phyloP scores from a whole-genome alignment of 2,888 invertebrate species.

The Hemistola chrysoprasaria region DNA sequence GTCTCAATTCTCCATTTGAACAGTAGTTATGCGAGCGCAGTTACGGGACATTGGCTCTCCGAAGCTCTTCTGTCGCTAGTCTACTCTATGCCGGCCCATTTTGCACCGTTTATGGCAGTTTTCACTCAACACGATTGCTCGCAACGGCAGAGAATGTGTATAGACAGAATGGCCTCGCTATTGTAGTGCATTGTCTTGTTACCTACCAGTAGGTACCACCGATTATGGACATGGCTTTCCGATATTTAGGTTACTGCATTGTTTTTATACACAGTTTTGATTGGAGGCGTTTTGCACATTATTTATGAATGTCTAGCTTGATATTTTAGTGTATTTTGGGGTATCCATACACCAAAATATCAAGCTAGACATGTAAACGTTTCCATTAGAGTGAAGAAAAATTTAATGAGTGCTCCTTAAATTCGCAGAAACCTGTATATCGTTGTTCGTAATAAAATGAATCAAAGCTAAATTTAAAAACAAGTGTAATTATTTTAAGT shows the following conservation, averaged over 20 bases:
- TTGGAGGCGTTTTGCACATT: too few relatives aligned
- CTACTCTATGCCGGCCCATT: slow-evolving; percentile 44
- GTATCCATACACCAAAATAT: too few relatives aligned
- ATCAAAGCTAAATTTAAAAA: too few relatives aligned
- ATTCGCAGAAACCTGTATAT: too few relatives aligned
- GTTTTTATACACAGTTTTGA: too few relatives aligned
- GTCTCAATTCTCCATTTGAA: slow-evolving; percentile 4
- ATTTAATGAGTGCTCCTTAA: too few relatives aligned
- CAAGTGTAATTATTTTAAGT: too few relatives aligned
- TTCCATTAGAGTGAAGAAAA: too few relatives aligned
- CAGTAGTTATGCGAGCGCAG: slow-evolving; percentile 19
- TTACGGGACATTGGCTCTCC: slow-evolving; percentile 38
- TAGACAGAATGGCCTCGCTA: slow-evolving; percentile 49
- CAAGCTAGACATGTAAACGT: too few relatives aligned
- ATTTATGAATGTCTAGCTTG: too few relatives aligned
- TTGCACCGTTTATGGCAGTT: slow-evolving; percentile 71
- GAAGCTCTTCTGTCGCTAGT: slow-evolving; percentile 30
- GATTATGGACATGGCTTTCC: slow-evolving; percentile 36
- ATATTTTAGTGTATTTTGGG: too few relatives aligned
- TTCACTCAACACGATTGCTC: slow-evolving; percentile 78
- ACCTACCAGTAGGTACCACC: slow-evolving; percentile 17
- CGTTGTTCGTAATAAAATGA: too few relatives aligned
- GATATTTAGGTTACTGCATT: slow-evolving; percentile 24
- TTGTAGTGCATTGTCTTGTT: slow-evolving; percentile 70
- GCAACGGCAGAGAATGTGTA: slow-evolving; percentile 22